These are phyloP conservation scores for Tetragonula clypearis DNA, from an alignment of 1,140 invertebrate species.

Conservation along the genomic window DNA sequence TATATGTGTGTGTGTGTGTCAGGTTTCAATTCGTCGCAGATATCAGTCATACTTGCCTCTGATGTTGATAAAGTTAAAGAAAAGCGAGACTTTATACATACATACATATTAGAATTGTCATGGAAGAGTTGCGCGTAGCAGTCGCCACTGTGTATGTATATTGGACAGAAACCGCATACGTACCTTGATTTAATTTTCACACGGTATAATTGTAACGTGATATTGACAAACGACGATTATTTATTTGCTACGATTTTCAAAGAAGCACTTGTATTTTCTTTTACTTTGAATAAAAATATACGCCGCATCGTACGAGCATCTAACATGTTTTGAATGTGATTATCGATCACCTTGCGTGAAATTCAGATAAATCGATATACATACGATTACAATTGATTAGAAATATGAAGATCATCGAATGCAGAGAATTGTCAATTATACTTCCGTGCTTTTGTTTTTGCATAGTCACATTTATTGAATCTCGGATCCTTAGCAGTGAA, in stretches of 20 bases:
- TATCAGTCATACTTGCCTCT: neutral
- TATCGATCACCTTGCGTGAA: neutral
- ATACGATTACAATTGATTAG: neutral
- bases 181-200: conserved; percentile 43
- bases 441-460: neutral
- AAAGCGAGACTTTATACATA: conserved; percentile 12
- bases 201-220: conserved; percentile 25
- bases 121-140: neutral
- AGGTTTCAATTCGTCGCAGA: neutral
- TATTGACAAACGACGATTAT: conserved; percentile 31
- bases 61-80: neutral
- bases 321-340: neutral
- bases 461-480: conserved; percentile 49
- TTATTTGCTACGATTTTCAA: conserved; percentile 46
- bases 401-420: neutral
- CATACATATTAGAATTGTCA: conserved; percentile 11
- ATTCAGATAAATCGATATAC: neutral
- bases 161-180: neutral
- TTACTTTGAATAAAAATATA: conserved; percentile 44
- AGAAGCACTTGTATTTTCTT: conserved; percentile 52
- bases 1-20: neutral
- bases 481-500: conserved; percentile 29
- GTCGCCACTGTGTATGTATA: neutral
- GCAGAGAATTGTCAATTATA: neutral
- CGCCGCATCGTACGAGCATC: conserved; percentile 10